These are phyloP conservation scores for Leptoclinus maculatus DNA, from an alignment of 2,797 vertebrate species.

Conservation along the genomic window DNA sequence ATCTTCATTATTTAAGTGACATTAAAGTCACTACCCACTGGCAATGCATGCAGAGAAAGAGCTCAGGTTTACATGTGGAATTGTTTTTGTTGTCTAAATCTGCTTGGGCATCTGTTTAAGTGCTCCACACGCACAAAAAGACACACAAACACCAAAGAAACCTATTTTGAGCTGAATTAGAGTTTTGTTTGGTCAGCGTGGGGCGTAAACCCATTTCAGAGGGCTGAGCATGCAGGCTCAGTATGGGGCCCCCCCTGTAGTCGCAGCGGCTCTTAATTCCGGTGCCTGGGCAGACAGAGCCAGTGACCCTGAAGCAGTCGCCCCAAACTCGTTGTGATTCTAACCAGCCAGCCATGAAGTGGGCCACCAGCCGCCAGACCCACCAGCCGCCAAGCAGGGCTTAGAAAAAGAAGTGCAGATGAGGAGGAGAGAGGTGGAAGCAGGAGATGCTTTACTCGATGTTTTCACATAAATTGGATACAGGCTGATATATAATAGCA, in stretches of 20 bases:
- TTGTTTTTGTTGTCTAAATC: conserved; percentile 7
- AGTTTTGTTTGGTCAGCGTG: conserved; percentile 66
- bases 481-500: neutral
- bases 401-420: conserved; percentile 33
- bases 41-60: neutral
- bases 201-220: conserved; percentile 65
- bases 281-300: conserved; percentile 72
- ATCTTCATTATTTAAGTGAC: neutral
- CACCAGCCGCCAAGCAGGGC: conserved; percentile 39
- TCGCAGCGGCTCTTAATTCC: conserved; percentile 79
- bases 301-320: conserved; percentile 84
- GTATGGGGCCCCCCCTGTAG: conserved; percentile 75
- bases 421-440: conserved; percentile 6
- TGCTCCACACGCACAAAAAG: conserved; percentile 10
- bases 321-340: conserved; percentile 82
- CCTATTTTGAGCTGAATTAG: conserved; percentile 57
- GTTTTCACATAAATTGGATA: neutral
- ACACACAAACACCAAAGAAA: conserved; percentile 46
- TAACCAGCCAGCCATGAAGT: conserved; percentile 83
- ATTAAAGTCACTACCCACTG: neutral
- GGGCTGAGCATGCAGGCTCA: conserved; percentile 69
- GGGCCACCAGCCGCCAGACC: conserved; percentile 66
- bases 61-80: neutral
- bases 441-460: conserved; percentile 2
- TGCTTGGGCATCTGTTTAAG: conserved; percentile 4